These are phyloP conservation scores for Galago senegalensis DNA, from an alignment of 2,797 vertebrate species.

Conservation along the genomic window DNA sequence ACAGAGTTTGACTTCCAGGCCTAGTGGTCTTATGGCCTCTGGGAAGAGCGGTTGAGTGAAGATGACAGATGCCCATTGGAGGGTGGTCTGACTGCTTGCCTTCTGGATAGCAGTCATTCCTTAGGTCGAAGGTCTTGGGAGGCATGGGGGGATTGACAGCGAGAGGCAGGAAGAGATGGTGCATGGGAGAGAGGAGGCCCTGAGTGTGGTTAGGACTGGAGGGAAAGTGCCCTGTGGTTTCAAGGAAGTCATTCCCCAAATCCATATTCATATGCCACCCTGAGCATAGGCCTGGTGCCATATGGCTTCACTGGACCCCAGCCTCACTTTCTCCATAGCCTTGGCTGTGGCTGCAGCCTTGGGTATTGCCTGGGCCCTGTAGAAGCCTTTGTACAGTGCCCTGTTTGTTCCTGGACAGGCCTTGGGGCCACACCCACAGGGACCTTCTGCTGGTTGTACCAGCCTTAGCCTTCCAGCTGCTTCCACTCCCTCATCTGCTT, in stretches of 20 bases:
- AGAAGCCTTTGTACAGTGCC: neutral
- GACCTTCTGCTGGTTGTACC: too few species aligned
- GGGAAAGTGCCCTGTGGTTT: neutral
- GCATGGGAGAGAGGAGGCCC: too few species aligned
- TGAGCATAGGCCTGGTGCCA: accelerated
- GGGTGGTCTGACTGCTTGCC: neutral
- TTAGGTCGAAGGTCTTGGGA: neutral
- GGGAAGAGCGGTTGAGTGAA: neutral
- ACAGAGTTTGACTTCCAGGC: neutral
- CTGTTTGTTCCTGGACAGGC: neutral
- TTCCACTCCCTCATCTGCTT: accelerated
- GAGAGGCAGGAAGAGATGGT: neutral
- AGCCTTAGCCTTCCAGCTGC: neutral
- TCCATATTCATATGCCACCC: neutral
- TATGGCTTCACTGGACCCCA: neutral
- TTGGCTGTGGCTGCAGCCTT: neutral
- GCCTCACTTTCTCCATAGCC: neutral
- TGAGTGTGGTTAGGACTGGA: neutral
- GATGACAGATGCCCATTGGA: neutral
- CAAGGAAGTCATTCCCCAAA: neutral
- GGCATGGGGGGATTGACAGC: neutral
- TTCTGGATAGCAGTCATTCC: neutral
- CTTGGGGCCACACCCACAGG: accelerated
- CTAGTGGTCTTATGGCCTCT: neutral
- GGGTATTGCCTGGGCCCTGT: neutral